Evolutionary conservation across 2,888 invertebrate genomes (phyloP).

Genomic region (Merodon equestris): DNA sequence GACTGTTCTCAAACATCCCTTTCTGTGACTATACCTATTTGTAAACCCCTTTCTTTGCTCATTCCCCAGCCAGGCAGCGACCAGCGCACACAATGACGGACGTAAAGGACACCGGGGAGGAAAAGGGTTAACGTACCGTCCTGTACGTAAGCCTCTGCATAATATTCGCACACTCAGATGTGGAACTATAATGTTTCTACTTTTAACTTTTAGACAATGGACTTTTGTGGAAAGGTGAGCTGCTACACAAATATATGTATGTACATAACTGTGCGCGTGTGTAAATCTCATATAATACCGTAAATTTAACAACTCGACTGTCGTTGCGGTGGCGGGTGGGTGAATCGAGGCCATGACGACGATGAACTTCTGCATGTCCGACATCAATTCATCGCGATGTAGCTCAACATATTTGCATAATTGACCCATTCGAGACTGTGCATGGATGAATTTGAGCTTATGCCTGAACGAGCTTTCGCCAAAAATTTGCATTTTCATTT

Average conservation of each 20-base stretch:
- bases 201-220: constrained; percentile 58
- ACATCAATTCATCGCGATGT: constrained; percentile 70
- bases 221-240: constrained; percentile 16
- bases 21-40: constrained; percentile 26
- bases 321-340: constrained; percentile 20
- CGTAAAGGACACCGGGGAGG: constrained; percentile 4
- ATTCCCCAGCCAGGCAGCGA: constrained; percentile 33
- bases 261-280: constrained; percentile 36
- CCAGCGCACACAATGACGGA: constrained; percentile 1
- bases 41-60: constrained; percentile 53
- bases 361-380: constrained; percentile 74
- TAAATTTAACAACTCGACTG: constrained; percentile 63
- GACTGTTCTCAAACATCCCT: constrained; percentile 69
- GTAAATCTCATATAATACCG: constrained; percentile 58
- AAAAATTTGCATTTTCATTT: constrained; percentile 65
- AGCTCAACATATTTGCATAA: constrained; percentile 75
- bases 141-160: constrained; percentile 48
- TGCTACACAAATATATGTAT: background rate
- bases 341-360: constrained; percentile 51
- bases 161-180: no score
- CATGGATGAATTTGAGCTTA: constrained; percentile 76
- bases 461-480: constrained; percentile 76
- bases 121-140: constrained; percentile 57
- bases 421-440: constrained; percentile 76
- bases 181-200: constrained; percentile 17